Conservation (phyloP, 2,113 vertebrate species). For the Aegithalos caudatus region DNA sequence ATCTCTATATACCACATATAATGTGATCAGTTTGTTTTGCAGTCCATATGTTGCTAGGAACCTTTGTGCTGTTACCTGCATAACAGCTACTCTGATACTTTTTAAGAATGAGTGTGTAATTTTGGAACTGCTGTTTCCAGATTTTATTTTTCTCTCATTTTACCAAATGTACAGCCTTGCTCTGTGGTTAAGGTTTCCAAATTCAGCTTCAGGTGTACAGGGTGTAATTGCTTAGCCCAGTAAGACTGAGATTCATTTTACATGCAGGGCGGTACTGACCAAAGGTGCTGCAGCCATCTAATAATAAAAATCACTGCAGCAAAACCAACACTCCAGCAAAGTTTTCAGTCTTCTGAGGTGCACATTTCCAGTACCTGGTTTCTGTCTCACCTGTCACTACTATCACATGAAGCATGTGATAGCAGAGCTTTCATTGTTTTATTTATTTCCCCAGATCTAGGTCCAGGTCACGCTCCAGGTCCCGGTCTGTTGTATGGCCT, state of each 20-base stretch:
- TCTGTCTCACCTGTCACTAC: not conserved
- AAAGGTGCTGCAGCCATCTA: not conserved
- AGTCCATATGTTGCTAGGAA: fast-evolving
- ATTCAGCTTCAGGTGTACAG: not conserved
- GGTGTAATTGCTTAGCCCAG: fast-evolving
- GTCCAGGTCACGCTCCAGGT: conserved; percentile 80
- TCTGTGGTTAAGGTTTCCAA: fast-evolving
- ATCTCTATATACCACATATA: fast-evolving
- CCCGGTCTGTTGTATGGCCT: conserved; percentile 77
- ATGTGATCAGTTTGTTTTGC: fast-evolving
- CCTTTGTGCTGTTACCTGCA: fast-evolving
- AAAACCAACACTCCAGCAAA: fast-evolving
- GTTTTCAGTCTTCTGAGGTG: not conserved
- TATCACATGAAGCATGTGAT: too few relatives aligned
- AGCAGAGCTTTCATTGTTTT: too few relatives aligned
- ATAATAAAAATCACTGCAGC: not conserved
- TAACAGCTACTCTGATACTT: too few relatives aligned
- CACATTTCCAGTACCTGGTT: fast-evolving
- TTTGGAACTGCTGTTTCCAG: not conserved
- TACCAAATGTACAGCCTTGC: not conserved
- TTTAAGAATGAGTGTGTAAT: fast-evolving
- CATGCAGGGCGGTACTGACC: fast-evolving
- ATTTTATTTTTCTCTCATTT: not conserved
- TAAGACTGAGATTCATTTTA: not conserved
- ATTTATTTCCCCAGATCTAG: conserved; percentile 74